Percentiles rank a stretch among this genome's conserved stretches.
Evolutionary conservation across 2,888 invertebrate species (phyloP).

Genomic region (Altica lythri): DNA sequence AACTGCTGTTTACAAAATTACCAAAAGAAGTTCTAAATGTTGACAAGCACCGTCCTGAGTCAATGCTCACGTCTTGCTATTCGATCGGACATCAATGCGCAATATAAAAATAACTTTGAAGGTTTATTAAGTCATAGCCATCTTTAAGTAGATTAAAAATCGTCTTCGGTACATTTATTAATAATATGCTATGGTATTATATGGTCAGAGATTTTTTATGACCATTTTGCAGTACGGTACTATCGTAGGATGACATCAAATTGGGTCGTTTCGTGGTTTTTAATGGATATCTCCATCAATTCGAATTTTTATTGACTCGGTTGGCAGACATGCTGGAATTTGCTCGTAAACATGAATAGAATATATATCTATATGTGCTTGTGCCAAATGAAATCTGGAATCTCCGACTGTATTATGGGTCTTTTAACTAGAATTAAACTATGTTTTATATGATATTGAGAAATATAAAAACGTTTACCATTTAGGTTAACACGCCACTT

Average conservation of each 20-base stretch:
- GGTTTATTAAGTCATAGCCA: slow-evolving; percentile 50
- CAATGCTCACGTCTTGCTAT: slow-evolving; percentile 42
- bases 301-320: slow-evolving; percentile 37
- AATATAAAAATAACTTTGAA: slow-evolving; percentile 48
- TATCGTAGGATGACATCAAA: slow-evolving; percentile 33
- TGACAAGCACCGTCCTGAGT: slow-evolving; percentile 44
- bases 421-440: slow-evolving; percentile 13
- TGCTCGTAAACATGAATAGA: slow-evolving; percentile 31
- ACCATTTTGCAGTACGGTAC: slow-evolving; percentile 35
- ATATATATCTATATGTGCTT: slow-evolving; percentile 19
- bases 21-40: slow-evolving; percentile 25
- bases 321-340: slow-evolving; percentile 32
- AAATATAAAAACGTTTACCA: not conserved
- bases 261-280: slow-evolving; percentile 29
- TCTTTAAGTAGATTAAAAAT: slow-evolving; percentile 42
- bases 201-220: slow-evolving; percentile 37
- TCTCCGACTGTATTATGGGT: slow-evolving; percentile 9
- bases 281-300: slow-evolving; percentile 36
- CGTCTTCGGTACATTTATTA: slow-evolving; percentile 26
- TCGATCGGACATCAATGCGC: slow-evolving; percentile 45
- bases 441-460: slow-evolving; percentile 5
- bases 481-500: not conserved
- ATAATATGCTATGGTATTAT: slow-evolving; percentile 43
- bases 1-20: too few relatives aligned
- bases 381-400: slow-evolving; percentile 21